Base-by-base conservation (phyloP, 2,113 vertebrate genomes). In the Triplophysa dalaica region DNA sequence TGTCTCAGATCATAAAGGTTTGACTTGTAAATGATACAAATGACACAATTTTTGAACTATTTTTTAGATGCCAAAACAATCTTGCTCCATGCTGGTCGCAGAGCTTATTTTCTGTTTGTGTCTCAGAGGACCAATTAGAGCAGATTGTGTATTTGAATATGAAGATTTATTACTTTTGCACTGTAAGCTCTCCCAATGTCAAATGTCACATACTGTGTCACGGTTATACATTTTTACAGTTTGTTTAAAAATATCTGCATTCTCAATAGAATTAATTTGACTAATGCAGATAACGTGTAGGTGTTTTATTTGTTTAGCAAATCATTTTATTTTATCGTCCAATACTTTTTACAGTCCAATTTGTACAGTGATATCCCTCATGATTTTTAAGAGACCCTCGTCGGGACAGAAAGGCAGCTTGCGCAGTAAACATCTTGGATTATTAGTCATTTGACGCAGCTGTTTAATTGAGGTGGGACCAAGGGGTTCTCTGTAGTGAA, bases 401-500 rank as follows among this genome's bases (percentile, higher is more conserved):
- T 73, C 70, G n/a, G 29, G 41, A 73, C 19, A 60, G 70, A 75
- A 56, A 78, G 64, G 64, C 52, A 76, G 65, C 73, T 76, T 76
- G 80, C 9, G 16, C 43, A 52, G 78, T 62, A 79, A 70, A 75
- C 65, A 80, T 72, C 77, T 76, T 14, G 33, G 58, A 62, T 79
- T 83, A 68, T 50, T 80, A 64, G 58, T 80, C 50, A 72, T 80
- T 83, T 80, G 65, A 70, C 16, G 14, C 22, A 45, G 43, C 21
- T 77, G 70, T 79, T 83, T 72, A 75, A 75, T 79, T 83, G 66
- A 74, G 56, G 58, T 43, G 63, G 66, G 72, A 75, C 65, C 29
- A 52, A 78, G 19, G 63, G 60, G 22, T 77, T 73, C 65, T 56
- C 48, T 3, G 45, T 60, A 41, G 65, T 52, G 12, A 67, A 68